Conservation (phyloP, 1,140 invertebrate species). For the Glomeris maerens region DNA sequence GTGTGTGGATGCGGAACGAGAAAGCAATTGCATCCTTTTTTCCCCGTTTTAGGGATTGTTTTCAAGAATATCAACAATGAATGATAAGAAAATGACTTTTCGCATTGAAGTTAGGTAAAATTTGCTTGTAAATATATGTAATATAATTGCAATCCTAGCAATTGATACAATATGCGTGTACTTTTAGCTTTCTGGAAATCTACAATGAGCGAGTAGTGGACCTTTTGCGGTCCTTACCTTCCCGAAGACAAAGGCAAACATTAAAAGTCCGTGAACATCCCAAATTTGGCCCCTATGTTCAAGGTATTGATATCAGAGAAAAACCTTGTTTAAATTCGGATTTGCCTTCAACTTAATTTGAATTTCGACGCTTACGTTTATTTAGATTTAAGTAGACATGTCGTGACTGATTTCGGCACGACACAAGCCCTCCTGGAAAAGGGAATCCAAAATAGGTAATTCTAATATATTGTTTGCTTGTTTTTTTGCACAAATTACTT, state of each 20-base stretch:
- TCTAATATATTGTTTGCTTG: background rate
- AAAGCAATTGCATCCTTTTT: conserved; percentile 11
- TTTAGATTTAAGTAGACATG: conserved; percentile 40
- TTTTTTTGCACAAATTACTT: background rate
- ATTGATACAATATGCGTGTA: background rate
- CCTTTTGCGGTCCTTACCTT: conserved; percentile 48
- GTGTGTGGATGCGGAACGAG: conserved; percentile 7
- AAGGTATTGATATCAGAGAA: conserved; percentile 38
- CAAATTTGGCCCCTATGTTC: conserved; percentile 79
- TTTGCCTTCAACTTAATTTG: too few species aligned
- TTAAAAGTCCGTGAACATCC: conserved; percentile 84
- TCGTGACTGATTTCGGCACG: conserved; percentile 31
- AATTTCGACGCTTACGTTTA: background rate
- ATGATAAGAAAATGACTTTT: conserved; percentile 26
- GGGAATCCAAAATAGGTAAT: conserved; percentile 30
- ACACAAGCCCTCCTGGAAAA: conserved; percentile 48
- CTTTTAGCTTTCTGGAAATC: conserved; percentile 60
- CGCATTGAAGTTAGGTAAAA: conserved; percentile 31
- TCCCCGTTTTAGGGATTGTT: conserved; percentile 29
- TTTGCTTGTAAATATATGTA: background rate
- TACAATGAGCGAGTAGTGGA: conserved; percentile 85
- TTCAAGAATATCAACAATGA: conserved; percentile 22
- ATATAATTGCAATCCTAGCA: background rate
- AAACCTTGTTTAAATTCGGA: background rate
- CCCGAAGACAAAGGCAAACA: conserved; percentile 37